These are phyloP conservation scores for Cinclus cinclus DNA, from an alignment of 2,113 vertebrate species.

Conservation along the genomic window DNA sequence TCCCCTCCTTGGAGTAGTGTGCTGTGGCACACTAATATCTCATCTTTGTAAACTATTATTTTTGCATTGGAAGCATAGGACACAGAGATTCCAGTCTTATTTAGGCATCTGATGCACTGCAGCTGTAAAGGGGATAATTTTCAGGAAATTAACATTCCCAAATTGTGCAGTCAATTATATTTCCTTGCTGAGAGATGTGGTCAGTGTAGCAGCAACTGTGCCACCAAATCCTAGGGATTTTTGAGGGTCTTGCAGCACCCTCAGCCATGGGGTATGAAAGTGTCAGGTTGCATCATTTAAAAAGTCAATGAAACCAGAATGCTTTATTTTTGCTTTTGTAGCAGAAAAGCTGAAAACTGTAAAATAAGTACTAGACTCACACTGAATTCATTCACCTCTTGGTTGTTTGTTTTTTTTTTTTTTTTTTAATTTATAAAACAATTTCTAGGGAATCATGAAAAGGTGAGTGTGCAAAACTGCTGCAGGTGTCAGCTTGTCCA, in stretches of 20 bases:
- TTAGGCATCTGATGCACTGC: neutral
- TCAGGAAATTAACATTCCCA: neutral
- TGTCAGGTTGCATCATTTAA: neutral
- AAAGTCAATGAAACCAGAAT: neutral
- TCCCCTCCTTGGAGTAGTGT: neutral
- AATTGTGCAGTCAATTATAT: neutral
- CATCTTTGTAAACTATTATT: neutral
- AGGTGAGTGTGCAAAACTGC: neutral
- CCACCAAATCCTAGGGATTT: neutral
- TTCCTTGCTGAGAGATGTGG: neutral
- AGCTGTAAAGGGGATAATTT: neutral
- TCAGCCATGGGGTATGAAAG: neutral
- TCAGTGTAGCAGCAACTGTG: neutral
- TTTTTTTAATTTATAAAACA: neutral
- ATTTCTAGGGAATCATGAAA: neutral
- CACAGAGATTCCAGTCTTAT: neutral
- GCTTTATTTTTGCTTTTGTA: neutral
- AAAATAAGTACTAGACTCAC: neutral
- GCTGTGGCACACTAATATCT: neutral
- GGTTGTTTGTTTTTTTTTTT: neutral
- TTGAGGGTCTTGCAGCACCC: neutral
- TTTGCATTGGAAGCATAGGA: neutral
- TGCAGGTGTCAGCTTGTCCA: neutral
- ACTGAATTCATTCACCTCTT: fast-evolving
- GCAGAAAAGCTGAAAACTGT: neutral